Conservation (phyloP, 2,888 invertebrate genomes). For the Orthosia incerta region DNA sequence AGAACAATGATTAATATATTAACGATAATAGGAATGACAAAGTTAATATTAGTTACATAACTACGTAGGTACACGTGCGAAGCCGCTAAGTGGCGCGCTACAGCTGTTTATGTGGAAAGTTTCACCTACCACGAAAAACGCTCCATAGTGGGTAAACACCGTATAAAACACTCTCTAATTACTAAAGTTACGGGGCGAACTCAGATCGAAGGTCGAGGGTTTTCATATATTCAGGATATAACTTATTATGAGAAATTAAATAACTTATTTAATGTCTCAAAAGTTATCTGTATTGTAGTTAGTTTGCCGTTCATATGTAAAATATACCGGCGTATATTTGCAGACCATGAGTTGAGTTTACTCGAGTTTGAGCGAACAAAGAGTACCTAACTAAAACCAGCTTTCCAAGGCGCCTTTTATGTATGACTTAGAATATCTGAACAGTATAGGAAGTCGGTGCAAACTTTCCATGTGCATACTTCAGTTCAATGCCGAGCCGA, state of each 20-base stretch:
- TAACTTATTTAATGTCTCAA: not conserved
- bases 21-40: not conserved
- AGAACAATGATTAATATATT: not conserved
- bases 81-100: not conserved
- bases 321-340: constrained; percentile 20
- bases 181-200: constrained; percentile 11
- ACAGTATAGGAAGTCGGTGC: constrained; percentile 55
- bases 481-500: constrained; percentile 54
- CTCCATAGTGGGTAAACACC: constrained; percentile 7
- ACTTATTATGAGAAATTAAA: not conserved
- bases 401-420: constrained; percentile 59
- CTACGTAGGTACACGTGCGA: not conserved
- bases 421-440: constrained; percentile 63
- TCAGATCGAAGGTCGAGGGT: constrained; percentile 4
- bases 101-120: constrained; percentile 36
- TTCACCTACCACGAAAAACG: constrained; percentile 28
- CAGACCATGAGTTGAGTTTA: constrained; percentile 45
- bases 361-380: constrained; percentile 55
- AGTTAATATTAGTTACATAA: constrained; percentile 3
- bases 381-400: constrained; percentile 58
- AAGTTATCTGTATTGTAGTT: constrained; percentile 12
- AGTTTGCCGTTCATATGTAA: constrained; percentile 19
- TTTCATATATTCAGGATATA: too few relatives aligned
- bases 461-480: constrained; percentile 60
- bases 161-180: constrained; percentile 6